Evolutionary conservation across 2,113 vertebrate genomes (phyloP).

Genomic region (Vidua chalybeata): DNA sequence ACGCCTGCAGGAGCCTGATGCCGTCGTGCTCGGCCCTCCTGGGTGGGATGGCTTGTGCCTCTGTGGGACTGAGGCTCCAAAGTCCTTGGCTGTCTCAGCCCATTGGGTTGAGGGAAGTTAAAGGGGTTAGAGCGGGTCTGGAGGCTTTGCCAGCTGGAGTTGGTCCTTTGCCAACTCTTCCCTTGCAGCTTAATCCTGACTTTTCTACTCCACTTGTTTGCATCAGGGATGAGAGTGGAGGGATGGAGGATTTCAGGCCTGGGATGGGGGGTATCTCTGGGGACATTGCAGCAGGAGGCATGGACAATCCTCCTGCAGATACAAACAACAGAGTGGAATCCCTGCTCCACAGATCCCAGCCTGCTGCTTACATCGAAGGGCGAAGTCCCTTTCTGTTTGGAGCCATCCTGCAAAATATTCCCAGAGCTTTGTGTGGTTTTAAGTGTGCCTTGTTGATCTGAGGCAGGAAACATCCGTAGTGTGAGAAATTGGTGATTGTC

Average conservation of each 20-base stretch:
- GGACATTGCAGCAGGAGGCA: neutral
- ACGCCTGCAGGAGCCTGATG: neutral
- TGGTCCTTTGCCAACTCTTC: neutral
- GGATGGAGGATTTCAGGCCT: neutral
- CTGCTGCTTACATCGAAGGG: neutral
- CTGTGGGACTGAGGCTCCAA: neutral
- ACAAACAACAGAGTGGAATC: neutral
- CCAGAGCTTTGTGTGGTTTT: neutral
- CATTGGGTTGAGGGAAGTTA: neutral
- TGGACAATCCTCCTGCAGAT: neutral
- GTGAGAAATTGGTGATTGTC: neutral
- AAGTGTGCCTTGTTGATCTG: neutral
- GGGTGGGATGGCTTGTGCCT: neutral
- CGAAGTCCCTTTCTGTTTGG: neutral
- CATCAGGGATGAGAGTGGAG: neutral
- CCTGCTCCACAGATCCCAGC: neutral
- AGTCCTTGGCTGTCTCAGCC: neutral
- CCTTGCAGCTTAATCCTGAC: neutral
- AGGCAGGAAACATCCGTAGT: neutral
- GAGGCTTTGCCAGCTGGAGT: neutral
- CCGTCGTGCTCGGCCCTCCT: accelerated
- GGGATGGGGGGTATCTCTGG: neutral
- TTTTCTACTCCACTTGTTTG: conserved; percentile 13
- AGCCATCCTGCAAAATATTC: neutral
- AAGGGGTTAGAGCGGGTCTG: neutral